These are phyloP conservation scores for Ailurus styani DNA, from an alignment of 2,113 vertebrate species.

Conservation along the genomic window DNA sequence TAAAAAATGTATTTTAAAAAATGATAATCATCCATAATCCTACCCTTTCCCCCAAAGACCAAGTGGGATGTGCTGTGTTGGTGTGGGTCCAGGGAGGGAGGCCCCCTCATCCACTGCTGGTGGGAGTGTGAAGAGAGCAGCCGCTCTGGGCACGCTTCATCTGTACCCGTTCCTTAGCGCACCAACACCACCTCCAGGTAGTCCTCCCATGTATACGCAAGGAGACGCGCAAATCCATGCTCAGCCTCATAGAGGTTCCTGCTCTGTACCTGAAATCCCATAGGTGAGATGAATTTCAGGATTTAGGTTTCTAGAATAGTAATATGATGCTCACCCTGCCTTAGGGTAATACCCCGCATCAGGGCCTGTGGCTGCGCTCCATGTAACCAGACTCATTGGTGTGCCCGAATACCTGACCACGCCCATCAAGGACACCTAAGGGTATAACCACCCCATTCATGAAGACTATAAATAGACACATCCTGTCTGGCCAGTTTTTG, in stretches of 20 bases:
- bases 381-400: not conserved
- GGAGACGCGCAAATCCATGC: not conserved
- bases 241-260: not conserved
- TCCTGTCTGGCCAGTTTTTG: not conserved
- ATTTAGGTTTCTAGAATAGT: not conserved
- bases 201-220: not conserved
- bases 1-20: not conserved
- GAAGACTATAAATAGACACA: not conserved
- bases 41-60: too few relatives aligned
- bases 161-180: not conserved
- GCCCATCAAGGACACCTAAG: not conserved
- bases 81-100: too few relatives aligned
- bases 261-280: not conserved
- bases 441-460: not conserved
- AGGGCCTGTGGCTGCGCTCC: too few relatives aligned
- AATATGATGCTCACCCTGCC: not conserved
- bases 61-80: not conserved
- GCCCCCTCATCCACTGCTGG: not conserved
- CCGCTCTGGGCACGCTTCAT: too few relatives aligned
- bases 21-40: not conserved
- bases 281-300: not conserved
- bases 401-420: not conserved
- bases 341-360: not conserved
- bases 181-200: not conserved
- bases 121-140: not conserved